phyloP scores from a whole-genome alignment of 2,113 vertebrate species.

The Ctenodactylus gundi region DNA sequence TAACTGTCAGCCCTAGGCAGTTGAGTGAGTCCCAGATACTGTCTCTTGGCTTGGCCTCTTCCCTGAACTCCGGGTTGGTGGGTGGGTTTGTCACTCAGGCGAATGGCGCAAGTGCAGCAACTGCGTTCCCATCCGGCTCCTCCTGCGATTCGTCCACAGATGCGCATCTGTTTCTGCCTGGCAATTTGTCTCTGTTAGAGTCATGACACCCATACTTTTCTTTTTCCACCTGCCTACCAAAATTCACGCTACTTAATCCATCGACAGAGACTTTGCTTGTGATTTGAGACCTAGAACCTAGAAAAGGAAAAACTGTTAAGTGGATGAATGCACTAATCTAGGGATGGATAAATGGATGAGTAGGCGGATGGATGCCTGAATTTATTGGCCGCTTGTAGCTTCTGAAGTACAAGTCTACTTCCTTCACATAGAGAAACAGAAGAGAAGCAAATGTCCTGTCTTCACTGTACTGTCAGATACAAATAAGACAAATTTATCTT shows the following conservation, averaged over 20 bases:
- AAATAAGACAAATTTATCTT: background rate
- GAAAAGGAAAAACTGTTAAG: background rate
- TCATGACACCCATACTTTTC: conserved; percentile 60
- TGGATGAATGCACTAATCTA: background rate
- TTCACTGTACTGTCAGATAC: background rate
- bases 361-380: background rate
- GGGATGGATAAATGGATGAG: background rate
- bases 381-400: background rate
- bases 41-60: conserved; percentile 66
- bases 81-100: conserved; percentile 69
- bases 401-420: background rate
- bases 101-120: background rate
- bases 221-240: conserved; percentile 64
- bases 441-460: background rate
- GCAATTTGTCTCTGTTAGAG: conserved; percentile 52
- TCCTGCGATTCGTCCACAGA: conserved; percentile 59
- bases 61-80: conserved; percentile 63
- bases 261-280: background rate
- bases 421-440: background rate
- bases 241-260: conserved; percentile 49
- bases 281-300: conserved; percentile 49
- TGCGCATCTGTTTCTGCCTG: conserved; percentile 67
- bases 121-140: background rate
- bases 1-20: conserved; percentile 71
- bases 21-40: conserved; percentile 60